phyloP scores from a whole-genome alignment of 2,888 invertebrate species.

The Steinernema hermaphroditum region DNA sequence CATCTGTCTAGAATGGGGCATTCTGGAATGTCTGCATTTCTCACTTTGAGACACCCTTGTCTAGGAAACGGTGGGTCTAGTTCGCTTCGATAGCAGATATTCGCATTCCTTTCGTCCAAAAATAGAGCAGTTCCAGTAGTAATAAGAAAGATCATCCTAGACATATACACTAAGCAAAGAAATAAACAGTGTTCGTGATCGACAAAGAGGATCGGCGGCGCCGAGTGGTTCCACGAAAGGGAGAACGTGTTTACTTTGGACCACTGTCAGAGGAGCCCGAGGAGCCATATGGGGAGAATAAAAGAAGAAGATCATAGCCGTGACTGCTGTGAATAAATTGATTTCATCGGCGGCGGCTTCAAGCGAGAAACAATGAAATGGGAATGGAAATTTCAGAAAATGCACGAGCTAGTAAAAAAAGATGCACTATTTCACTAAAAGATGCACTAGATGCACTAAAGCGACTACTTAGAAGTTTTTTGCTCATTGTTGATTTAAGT shows the following conservation, averaged over 20 bases:
- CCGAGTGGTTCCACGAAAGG: constrained; percentile 20
- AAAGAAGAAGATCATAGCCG: background rate
- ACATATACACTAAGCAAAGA: background rate
- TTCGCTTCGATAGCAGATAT: too few relatives aligned
- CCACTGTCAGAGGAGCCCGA: background rate
- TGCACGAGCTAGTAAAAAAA: background rate
- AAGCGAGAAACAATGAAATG: background rate
- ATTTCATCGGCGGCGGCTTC: background rate
- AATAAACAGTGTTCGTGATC: background rate
- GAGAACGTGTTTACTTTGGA: constrained; percentile 23
- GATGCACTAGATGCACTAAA: too few relatives aligned
- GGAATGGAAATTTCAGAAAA: background rate
- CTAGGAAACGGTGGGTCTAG: too few relatives aligned
- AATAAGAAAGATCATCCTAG: background rate
- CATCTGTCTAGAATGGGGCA: too few relatives aligned
- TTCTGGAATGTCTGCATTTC: too few relatives aligned
- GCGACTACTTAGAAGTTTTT: too few relatives aligned
- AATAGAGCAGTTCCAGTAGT: too few relatives aligned
- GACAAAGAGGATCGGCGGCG: background rate
- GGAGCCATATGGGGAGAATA: background rate
- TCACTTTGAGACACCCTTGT: too few relatives aligned
- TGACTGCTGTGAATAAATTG: background rate
- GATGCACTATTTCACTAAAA: background rate
- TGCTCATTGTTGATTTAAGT: too few relatives aligned
- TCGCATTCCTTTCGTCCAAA: too few relatives aligned